These are phyloP conservation scores for Heteractis magnifica DNA, from an alignment of 92 coral and sea anemone genomes.

Conservation along the genomic window DNA sequence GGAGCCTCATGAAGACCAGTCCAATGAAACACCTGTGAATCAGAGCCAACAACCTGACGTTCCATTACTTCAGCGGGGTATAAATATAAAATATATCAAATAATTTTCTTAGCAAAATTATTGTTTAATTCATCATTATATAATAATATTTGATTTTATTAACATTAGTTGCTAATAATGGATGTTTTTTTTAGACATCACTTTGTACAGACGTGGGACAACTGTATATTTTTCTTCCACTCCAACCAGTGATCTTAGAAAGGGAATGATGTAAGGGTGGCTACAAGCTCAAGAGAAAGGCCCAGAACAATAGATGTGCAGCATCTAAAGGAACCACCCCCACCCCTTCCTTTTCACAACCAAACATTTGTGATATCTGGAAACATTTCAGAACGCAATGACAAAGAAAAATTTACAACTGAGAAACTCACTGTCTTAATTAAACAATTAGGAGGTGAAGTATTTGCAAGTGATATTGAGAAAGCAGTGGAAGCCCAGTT, in stretches of 20 bases:
- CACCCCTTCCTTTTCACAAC: constrained; percentile 37
- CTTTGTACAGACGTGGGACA: constrained; percentile 33
- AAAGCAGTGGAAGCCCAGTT: too few relatives aligned
- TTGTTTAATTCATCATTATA: too few relatives aligned
- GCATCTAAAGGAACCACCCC: constrained; percentile 34
- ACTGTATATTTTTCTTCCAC: constrained; percentile 23
- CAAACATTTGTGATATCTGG: constrained; percentile 51
- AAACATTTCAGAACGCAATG: constrained; percentile 36
- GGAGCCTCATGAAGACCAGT: too few relatives aligned
- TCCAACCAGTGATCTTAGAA: constrained; percentile 1
- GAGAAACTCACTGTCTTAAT: constrained; percentile 20
- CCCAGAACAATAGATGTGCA: constrained; percentile 27
- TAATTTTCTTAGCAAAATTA: too few relatives aligned
- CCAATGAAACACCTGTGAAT: too few relatives aligned
- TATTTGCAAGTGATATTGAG: constrained; percentile 29
- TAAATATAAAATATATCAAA: too few relatives aligned
- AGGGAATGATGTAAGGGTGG: constrained; percentile 46
- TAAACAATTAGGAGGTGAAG: constrained; percentile 34
- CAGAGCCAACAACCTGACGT: too few relatives aligned
- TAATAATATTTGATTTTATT: too few relatives aligned
- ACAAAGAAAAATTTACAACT: constrained; percentile 25
- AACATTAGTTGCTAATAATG: background rate
- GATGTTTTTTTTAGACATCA: background rate
- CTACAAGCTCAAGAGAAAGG: constrained; percentile 34
- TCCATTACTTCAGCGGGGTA: too few relatives aligned